Conservation (phyloP, 2,113 vertebrate genomes). For the Albula glossodonta region DNA sequence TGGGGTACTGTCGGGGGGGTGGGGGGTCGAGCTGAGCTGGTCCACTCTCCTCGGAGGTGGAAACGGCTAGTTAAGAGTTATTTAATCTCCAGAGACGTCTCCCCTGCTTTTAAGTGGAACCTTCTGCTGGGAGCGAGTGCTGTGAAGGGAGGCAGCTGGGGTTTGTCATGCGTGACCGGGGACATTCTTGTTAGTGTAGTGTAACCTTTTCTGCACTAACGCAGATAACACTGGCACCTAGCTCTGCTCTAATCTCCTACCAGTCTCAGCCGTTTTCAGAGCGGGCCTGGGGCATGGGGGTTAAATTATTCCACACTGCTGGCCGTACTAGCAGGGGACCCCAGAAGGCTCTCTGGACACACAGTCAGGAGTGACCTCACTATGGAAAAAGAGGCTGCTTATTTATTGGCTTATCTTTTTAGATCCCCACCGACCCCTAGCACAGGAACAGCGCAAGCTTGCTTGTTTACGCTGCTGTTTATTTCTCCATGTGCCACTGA, state of each 20-base stretch:
- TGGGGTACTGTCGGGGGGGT: slow-evolving; percentile 1
- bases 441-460: slow-evolving; percentile 37
- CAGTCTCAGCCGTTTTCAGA: slow-evolving; percentile 79
- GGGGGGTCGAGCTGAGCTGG: slow-evolving; percentile 40
- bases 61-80: slow-evolving; percentile 61
- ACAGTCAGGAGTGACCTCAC: slow-evolving; percentile 59
- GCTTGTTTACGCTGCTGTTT: background rate
- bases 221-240: slow-evolving; percentile 98
- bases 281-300: slow-evolving; percentile 69
- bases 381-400: slow-evolving; percentile 30
- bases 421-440: slow-evolving; percentile 31
- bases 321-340: slow-evolving; percentile 36
- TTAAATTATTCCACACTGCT: slow-evolving; percentile 78
- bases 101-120: slow-evolving; percentile 66
- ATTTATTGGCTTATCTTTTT: slow-evolving; percentile 41
- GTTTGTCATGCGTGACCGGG: slow-evolving; percentile 82
- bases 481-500: background rate
- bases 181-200: slow-evolving; percentile 90
- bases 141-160: slow-evolving; percentile 78
- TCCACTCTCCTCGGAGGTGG: slow-evolving; percentile 58
- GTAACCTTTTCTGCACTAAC: slow-evolving; percentile 87
- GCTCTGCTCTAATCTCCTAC: slow-evolving; percentile 80
- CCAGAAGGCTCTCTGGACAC: slow-evolving; percentile 13
- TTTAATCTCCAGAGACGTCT: slow-evolving; percentile 64
- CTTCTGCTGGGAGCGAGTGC: slow-evolving; percentile 56